Conservation (phyloP, 2,113 vertebrate species). For the Serranochromis macrocephalus region DNA sequence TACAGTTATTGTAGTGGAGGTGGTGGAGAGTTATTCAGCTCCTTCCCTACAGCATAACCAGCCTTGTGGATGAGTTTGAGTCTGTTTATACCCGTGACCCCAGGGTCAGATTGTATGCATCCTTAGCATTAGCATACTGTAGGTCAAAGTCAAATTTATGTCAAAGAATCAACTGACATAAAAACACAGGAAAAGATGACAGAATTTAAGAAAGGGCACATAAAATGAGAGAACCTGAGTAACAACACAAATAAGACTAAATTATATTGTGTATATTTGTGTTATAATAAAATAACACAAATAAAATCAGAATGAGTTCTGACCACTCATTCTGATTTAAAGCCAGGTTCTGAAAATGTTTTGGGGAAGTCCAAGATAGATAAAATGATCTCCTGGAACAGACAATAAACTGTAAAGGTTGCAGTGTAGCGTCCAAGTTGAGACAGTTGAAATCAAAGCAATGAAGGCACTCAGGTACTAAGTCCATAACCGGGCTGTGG, state of each 20-base stretch:
- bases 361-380: background rate
- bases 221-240: background rate
- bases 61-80: background rate
- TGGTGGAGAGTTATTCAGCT: background rate
- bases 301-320: background rate
- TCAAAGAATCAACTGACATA: background rate
- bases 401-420: background rate
- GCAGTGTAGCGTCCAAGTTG: background rate
- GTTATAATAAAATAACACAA: background rate
- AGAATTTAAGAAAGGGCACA: background rate
- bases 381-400: background rate
- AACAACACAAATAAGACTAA: background rate
- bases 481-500: background rate
- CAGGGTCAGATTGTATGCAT: background rate
- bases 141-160: background rate
- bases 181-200: background rate
- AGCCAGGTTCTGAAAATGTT: background rate
- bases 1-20: background rate
- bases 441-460: background rate
- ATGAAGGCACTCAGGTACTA: background rate
- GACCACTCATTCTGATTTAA: background rate
- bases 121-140: background rate
- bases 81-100: background rate
- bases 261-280: background rate
- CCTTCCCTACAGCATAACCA: background rate